phyloP scores from a whole-genome alignment of 1,140 invertebrate species.

The Drosophila funebris region DNA sequence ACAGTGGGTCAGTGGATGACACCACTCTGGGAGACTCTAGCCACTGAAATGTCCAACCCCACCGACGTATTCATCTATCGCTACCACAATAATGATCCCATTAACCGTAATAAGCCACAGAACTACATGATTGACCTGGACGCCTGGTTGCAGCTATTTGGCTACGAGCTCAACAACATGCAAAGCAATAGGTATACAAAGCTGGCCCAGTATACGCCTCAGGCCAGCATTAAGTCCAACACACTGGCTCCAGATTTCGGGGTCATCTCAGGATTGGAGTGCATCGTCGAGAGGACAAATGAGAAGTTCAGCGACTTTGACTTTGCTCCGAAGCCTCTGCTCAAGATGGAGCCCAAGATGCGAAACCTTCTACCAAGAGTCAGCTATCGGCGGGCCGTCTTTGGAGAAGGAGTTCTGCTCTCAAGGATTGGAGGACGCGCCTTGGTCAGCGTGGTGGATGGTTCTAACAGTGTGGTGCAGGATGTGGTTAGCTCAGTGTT shows the following conservation, averaged over 20 bases:
- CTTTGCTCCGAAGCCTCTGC: slow-evolving; percentile 91
- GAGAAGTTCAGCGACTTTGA: slow-evolving; percentile 92
- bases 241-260: slow-evolving; percentile 92
- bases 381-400: slow-evolving; percentile 92
- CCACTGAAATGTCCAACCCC: slow-evolving; percentile 91
- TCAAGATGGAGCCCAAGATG: slow-evolving; percentile 93
- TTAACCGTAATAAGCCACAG: slow-evolving; percentile 91
- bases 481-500: slow-evolving; percentile 97
- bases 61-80: slow-evolving; percentile 96
- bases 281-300: slow-evolving; percentile 93
- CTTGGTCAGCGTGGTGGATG: slow-evolving; percentile 93
- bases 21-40: slow-evolving; percentile 94
- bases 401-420: slow-evolving; percentile 95
- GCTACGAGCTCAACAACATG: slow-evolving; percentile 93
- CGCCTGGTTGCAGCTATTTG: slow-evolving; percentile 94
- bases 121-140: slow-evolving; percentile 93
- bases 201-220: slow-evolving; percentile 90
- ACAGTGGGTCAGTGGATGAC: slow-evolving; percentile 97
- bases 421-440: slow-evolving; percentile 92
- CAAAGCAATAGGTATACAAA: slow-evolving; percentile 92
- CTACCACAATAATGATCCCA: slow-evolving; percentile 95
- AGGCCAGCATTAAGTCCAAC: slow-evolving; percentile 89
- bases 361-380: slow-evolving; percentile 90
- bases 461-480: slow-evolving; percentile 93
- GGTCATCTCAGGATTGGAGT: slow-evolving; percentile 94